Conservation (phyloP, 2,797 vertebrate genomes). For the Calcarius lapponicus region DNA sequence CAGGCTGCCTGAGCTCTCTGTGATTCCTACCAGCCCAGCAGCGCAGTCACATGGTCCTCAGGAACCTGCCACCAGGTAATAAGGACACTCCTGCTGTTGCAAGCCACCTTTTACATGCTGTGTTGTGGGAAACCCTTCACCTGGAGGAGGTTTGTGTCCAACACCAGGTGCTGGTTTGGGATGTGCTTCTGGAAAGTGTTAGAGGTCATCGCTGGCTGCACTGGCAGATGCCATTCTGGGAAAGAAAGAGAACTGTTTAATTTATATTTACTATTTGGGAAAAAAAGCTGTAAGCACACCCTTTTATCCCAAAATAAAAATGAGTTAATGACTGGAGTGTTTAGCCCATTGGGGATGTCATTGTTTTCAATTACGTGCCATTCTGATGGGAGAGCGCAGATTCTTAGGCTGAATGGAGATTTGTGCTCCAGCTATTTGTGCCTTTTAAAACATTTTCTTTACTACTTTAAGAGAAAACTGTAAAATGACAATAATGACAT, state of each 20-base stretch:
- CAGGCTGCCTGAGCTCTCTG: not conserved
- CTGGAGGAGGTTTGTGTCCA: not conserved
- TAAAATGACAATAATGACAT: slow-evolving; percentile 83
- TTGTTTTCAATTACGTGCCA: slow-evolving; percentile 77
- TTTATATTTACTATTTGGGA: slow-evolving; percentile 67
- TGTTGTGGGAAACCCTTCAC: not conserved
- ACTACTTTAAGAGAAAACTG: slow-evolving; percentile 80
- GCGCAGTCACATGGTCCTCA: not conserved
- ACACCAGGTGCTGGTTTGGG: not conserved
- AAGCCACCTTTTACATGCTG: rapidly evolving
- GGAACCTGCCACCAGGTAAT: not conserved
- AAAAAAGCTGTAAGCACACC: slow-evolving; percentile 37
- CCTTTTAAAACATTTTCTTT: slow-evolving; percentile 79
- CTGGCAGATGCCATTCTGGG: slow-evolving; percentile 69
- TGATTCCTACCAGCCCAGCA: not conserved
- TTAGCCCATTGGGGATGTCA: slow-evolving; percentile 70
- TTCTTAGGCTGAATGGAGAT: slow-evolving; percentile 73
- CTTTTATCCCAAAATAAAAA: slow-evolving; percentile 73
- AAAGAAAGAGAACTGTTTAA: slow-evolving; percentile 55
- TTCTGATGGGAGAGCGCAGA: slow-evolving; percentile 72
- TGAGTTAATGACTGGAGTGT: slow-evolving; percentile 71
- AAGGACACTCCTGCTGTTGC: not conserved
- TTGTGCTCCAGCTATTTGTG: slow-evolving; percentile 70
- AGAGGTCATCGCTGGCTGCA: slow-evolving; percentile 35
- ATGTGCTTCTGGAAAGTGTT: rapidly evolving